Base-by-base conservation (phyloP, 1,140 invertebrate genomes). In the Diuraphis noxia region DNA sequence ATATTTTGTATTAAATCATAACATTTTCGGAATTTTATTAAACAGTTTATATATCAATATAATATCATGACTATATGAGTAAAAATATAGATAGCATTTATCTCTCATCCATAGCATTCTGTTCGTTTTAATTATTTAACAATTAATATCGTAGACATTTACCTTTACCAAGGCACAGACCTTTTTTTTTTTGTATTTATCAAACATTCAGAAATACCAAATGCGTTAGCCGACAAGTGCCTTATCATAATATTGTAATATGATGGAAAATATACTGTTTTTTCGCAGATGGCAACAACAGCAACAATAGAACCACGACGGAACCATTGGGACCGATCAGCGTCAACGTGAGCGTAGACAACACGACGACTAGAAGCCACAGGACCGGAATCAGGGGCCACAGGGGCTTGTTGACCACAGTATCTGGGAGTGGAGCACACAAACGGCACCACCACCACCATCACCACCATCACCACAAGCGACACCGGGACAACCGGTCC, bases 301-400 rank as follows among this genome's bases (percentile, higher is more conserved):
- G 34, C 41, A n/a, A 41, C 9, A 36, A 21, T 23, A 63, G 85
- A n/a, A 17, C 86, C 23, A 25, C 36, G 23, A 38, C 92, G 30
- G 93, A 92, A 49, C 91, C 93, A 25, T 52, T 93, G 36, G 92
- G 92, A 17, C 93, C 93, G 0, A 92, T 93, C 41, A 92, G 92
- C 41, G 93, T 93, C 1, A 90, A 92, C 23, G 92, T 92, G 25
- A 88, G 91, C 30, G 88, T 92, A 21, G 92, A 92, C 1, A 30
- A n/a, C 34, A 30, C 41, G 7, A 40, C 72, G 5, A 49, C 34
- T 34, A 88, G 79, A 34, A 91, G 92, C 38, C 88, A 91, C 36
- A 63, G 82, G n/a, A 90, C 91, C 8, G 85, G 63, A 1, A 38
- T 49, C 46, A 63, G 92, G 49, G 77, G 56, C 6, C 92, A 92